phyloP scores from a whole-genome alignment of 2,888 invertebrate genomes.

The Drosophila nr. perissopoda region DNA sequence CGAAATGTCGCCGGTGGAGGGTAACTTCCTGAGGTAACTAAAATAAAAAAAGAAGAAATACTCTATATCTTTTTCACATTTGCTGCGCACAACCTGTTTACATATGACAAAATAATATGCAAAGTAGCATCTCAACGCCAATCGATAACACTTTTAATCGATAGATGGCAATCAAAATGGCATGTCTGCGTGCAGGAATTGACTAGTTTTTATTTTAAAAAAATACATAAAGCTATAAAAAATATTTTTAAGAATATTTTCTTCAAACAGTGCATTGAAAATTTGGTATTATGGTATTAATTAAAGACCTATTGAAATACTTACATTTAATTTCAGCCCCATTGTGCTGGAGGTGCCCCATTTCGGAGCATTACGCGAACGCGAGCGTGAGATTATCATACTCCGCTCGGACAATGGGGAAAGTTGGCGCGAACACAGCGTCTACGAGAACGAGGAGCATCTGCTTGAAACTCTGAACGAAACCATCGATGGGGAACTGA shows the following conservation, averaged over 20 bases:
- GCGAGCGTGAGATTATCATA: constrained; percentile 98
- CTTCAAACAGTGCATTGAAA: no score
- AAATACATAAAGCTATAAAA: neutral
- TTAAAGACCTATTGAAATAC: neutral
- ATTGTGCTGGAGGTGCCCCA: constrained; percentile 98
- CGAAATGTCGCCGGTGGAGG: constrained; percentile 97
- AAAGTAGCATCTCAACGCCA: neutral
- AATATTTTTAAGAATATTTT: no score
- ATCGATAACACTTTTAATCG: neutral
- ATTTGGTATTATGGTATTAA: no score
- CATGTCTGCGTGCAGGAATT: neutral
- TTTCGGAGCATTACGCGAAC: constrained; percentile 96
- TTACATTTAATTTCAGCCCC: constrained; percentile 86
- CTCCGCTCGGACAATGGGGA: constrained; percentile 98
- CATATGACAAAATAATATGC: neutral
- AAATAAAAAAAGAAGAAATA: neutral
- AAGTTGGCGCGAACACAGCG: constrained; percentile 98
- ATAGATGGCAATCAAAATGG: neutral
- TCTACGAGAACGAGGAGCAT: constrained; percentile 93
- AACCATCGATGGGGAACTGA: constrained; percentile 86
- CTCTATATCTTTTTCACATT: neutral
- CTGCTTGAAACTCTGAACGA: constrained; percentile 96
- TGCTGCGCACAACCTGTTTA: neutral
- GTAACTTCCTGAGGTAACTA: constrained; percentile 96
- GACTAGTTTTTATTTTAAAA: neutral